Conservation (phyloP, 2,113 vertebrate species). For the Microcebus tavaratra region DNA sequence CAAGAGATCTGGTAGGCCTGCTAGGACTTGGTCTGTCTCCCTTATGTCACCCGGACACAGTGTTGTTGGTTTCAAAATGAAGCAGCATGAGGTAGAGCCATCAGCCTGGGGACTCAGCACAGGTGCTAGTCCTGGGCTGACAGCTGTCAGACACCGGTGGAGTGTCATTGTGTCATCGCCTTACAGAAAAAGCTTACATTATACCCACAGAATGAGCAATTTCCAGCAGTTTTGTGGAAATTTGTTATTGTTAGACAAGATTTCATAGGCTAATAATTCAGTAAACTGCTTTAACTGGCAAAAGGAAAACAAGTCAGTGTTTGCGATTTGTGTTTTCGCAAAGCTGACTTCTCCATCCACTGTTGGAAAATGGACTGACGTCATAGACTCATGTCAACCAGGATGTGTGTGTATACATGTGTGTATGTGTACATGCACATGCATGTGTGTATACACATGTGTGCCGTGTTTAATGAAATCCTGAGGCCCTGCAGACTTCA, state of each 20-base stretch:
- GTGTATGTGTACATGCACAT: accelerated
- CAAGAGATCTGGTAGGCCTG: accelerated
- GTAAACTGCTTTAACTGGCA: not conserved
- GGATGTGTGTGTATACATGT: not conserved
- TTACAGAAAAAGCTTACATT: not conserved
- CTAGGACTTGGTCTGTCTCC: not conserved
- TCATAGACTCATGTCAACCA: not conserved
- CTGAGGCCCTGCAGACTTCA: not conserved
- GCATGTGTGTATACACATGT: no score
- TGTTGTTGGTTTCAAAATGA: accelerated
- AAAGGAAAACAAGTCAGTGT: not conserved
- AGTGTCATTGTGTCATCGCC: accelerated
- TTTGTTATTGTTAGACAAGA: not conserved
- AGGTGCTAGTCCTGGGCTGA: accelerated
- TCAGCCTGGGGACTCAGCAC: not conserved
- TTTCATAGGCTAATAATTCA: not conserved
- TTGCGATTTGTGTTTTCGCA: not conserved
- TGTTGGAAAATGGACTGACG: not conserved
- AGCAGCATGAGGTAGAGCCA: accelerated
- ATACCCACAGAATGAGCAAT: not conserved
- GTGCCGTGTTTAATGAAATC: no score
- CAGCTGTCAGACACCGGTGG: accelerated
- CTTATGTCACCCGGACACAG: no score
- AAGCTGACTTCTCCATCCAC: not conserved
- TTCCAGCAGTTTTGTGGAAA: not conserved